A percentile compares a stretch with the other conserved stretches of the same genome.
Evolutionary conservation across 2,113 vertebrate species (phyloP).

Genomic region (Promerops cafer): DNA sequence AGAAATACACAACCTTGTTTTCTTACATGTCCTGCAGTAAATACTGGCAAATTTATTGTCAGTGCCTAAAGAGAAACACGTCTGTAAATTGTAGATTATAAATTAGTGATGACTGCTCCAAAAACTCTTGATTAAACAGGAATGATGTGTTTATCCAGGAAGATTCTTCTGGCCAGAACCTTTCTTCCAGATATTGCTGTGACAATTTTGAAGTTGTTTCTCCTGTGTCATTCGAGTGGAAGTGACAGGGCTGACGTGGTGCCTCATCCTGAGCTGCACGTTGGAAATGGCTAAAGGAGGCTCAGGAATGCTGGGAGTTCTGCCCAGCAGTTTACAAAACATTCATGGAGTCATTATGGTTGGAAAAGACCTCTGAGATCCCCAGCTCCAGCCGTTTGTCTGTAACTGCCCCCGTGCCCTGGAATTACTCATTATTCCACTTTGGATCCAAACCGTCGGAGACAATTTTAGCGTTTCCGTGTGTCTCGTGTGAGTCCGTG

Average conservation of each 20-base stretch:
- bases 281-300: background rate
- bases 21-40: background rate
- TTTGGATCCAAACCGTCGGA: rapidly evolving
- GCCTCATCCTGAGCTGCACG: rapidly evolving
- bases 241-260: background rate
- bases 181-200: background rate
- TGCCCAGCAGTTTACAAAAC: background rate
- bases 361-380: background rate
- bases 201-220: background rate
- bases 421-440: background rate
- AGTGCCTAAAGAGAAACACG: rapidly evolving
- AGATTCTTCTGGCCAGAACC: background rate
- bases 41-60: background rate
- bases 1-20: background rate
- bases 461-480: rapidly evolving
- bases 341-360: background rate
- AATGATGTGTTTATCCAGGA: background rate
- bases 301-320: background rate
- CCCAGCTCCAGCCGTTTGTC: rapidly evolving
- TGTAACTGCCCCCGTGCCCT: rapidly evolving
- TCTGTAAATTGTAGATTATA: background rate
- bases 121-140: background rate
- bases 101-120: background rate
- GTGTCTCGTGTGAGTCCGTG: background rate
- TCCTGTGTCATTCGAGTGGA: background rate